A percentile compares a stretch with the other conserved stretches of the same genome.
These are phyloP conservation scores for Onychomys torridus DNA, from an alignment of 2,797 vertebrate genomes.

Conservation along the genomic window DNA sequence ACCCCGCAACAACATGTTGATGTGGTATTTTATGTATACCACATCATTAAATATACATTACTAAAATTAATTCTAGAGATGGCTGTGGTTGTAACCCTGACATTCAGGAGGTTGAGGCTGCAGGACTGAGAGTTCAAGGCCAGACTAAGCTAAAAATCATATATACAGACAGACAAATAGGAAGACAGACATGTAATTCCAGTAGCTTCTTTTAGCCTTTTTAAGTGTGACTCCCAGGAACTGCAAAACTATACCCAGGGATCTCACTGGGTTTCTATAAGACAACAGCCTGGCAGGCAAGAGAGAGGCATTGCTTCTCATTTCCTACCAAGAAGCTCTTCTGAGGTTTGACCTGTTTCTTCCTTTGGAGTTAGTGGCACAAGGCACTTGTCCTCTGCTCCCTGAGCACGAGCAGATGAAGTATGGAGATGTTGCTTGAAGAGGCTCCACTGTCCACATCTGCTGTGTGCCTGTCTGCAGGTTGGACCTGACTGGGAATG, in stretches of 20 bases:
- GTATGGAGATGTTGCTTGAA: no score
- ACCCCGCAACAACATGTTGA: not conserved
- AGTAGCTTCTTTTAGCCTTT: not conserved
- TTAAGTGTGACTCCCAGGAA: not conserved
- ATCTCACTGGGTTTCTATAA: not conserved
- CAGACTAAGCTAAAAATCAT: not conserved
- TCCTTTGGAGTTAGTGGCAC: not conserved
- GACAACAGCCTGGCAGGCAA: not conserved
- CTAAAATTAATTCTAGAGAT: not conserved
- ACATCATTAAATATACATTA: not conserved
- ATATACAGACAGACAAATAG: not conserved
- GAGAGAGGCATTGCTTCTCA: not conserved
- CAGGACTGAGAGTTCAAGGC: not conserved
- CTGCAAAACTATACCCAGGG: no score
- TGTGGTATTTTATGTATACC: not conserved
- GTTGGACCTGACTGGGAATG: not conserved
- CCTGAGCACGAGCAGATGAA: rapidly evolving
- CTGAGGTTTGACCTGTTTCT: not conserved
- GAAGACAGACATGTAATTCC: not conserved
- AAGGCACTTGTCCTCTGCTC: not conserved
- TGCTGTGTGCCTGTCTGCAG: not conserved
- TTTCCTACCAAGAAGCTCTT: not conserved
- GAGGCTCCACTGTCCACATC: not conserved
- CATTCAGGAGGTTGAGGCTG: not conserved
- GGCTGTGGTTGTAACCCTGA: not conserved